Base-by-base conservation (phyloP, 2,113 vertebrate species). In the Dromaius novaehollandiae region DNA sequence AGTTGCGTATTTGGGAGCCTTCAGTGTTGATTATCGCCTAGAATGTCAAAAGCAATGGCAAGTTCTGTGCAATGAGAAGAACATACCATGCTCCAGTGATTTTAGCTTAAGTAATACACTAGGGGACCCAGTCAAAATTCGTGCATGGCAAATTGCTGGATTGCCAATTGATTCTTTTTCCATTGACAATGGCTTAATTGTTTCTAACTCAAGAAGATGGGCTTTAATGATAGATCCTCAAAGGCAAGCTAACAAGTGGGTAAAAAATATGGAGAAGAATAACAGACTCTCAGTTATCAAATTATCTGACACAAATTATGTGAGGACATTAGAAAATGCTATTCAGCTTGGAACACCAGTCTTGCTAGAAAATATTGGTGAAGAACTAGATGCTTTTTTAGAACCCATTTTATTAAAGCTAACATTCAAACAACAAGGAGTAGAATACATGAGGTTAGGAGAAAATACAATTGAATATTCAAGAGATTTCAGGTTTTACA, bases 201-300 rank as follows among this genome's bases (percentile, higher is more conserved):
- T 99, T 78, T 99, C 98, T 71, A 99, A 99, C 95, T 99, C 99
- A 16, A 98, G 98, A 40, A 98, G 98, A 11, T 99, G 99, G 99
- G 97, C 99, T 60, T 97, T 99, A 60, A 99, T 99, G 98, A 99
- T 99, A 69, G 99, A 99, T 93, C 99, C 99, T 79, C 99, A 99
- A 96, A 98, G 99, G 42, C 99, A 99, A 96, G 99, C 99, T 94
- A 99, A 99, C 96, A 99, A 99, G 51, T 99, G 99, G 99, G 90
- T 99, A 81, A 99, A 99, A 93, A 99, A 99, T 87, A 99, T 99
- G 99, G 99, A 99, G 96, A 99, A 99, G 92, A 82, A 30, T 5
- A 99, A 99, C 90, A 99, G 97, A 56, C 97, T 99, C 24, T 97
- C 98, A 8, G 97, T 99, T 78, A 99, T 99, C 97, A 99, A 99